Base-by-base conservation (phyloP, 2,113 vertebrate genomes). In the Pedetes capensis region DNA sequence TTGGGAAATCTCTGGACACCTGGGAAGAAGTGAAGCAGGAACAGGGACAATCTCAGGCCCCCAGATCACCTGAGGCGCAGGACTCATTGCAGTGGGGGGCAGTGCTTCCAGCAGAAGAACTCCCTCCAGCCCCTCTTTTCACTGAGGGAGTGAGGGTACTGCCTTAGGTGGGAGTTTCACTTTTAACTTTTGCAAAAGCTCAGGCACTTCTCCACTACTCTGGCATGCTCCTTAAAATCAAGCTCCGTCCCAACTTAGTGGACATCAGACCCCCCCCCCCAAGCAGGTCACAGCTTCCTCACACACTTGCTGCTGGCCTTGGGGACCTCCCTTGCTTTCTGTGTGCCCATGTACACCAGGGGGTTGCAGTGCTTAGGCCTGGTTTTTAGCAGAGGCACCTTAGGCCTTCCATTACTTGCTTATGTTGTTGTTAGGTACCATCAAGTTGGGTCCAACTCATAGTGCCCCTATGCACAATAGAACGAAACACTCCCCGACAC, bases 281-380 rank as follows among this genome's bases (percentile, higher is more conserved):
- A 42, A 27, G n/a, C 13, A 37, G 37, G 34, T 57, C 61, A 11
- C 29, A 7, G 61, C n/a, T n/a, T n/a, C 49, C 37, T 53, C 74
- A 63, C 16, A 39, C 39, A 18, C 47, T 63, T 78, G 59, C 53
- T 32, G 23, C 4, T 2, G 13, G 55, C 53, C 0, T 3, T 10
- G 8, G 84, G 86, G 51, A 42, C 6, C 53, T 68, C 64, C 76
- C 37, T 29, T 4, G 66, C 87, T n/a, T 17, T 53, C 27, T 0
- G 6, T 0, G 55, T 27, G 66, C 27, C n/a, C 55, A 22, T 5
- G 42, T 4, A 2, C 1, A 7, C 7, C 64, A 1, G 9, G 71
- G 57, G 34, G 6, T 18, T 0, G 22, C 2, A 27, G 18, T 6
- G 2, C 8, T 14, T 7, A 10, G 53, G 10, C 75, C 22, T 18